phyloP scores from a whole-genome alignment of 2,888 invertebrate genomes.

The Thalpophila matura region DNA sequence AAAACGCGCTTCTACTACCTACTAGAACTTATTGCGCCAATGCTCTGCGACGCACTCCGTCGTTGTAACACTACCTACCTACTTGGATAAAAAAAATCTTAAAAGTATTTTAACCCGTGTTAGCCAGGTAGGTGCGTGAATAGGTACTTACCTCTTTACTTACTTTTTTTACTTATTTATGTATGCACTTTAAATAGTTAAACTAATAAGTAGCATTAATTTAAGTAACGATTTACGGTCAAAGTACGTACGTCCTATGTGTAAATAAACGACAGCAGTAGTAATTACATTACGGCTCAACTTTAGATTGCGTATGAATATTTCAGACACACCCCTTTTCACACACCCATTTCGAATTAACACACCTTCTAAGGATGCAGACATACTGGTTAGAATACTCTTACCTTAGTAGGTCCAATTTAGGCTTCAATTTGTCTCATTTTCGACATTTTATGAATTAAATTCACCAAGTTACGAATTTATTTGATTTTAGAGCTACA shows the following conservation, averaged over 20 bases:
- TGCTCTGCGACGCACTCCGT: too few relatives aligned
- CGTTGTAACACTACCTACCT: too few relatives aligned
- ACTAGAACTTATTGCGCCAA: too few relatives aligned
- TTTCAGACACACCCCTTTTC: slow-evolving; percentile 66
- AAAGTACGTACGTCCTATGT: slow-evolving; percentile 7
- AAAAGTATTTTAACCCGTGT: too few relatives aligned
- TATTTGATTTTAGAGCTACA: slow-evolving; percentile 69
- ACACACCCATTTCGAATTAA: slow-evolving; percentile 2
- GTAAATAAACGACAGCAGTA: slow-evolving; percentile 42
- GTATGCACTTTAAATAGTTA: too few relatives aligned
- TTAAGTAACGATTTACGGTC: not conserved
- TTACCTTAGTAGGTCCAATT: slow-evolving; percentile 48
- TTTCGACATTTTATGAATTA: slow-evolving; percentile 12
- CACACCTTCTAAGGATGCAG: slow-evolving; percentile 12
- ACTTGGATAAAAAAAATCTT: not conserved
- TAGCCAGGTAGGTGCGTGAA: too few relatives aligned
- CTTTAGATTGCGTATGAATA: slow-evolving; percentile 74
- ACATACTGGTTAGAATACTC: slow-evolving; percentile 22
- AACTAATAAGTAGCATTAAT: too few relatives aligned
- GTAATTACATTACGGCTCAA: slow-evolving; percentile 63
- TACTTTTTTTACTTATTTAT: too few relatives aligned
- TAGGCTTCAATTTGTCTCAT: slow-evolving; percentile 30
- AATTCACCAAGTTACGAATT: slow-evolving; percentile 35
- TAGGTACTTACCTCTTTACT: too few relatives aligned
- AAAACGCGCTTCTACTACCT: too few relatives aligned